Evolutionary conservation across 2,113 vertebrate species (phyloP), one percentile per base, ranked within the genome.

Genomic region (Hemiscyllium ocellatum): DNA sequence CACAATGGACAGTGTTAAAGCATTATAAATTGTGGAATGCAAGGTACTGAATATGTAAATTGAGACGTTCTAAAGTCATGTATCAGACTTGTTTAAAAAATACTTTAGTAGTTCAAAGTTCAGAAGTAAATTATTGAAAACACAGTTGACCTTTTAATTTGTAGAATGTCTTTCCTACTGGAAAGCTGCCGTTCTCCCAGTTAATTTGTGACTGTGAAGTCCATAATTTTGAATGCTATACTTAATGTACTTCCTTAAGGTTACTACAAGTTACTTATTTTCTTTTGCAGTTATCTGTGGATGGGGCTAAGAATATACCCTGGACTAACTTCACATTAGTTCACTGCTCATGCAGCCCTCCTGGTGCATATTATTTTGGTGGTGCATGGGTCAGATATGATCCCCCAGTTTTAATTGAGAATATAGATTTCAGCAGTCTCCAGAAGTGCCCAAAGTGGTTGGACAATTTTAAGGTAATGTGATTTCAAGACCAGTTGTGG

Each of bases 381-480:
- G 22, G 68, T 0, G 78, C 93, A 3, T 96, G 96, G 97, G 72
- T 96, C 24, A 96, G 89, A 56, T 96, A 97, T 2, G 96, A 97
- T 95, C 91, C 50, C 4, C 96, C 96, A 4, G 70, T 96, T 29
- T 94, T 96, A 37, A 56, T 97, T 22, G 89, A 96, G 26, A 52
- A 96, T 24, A 96, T 97, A 15, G 96, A 97, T 69, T 72, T 96
- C 33, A 96, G 95, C 95, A 97, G 96, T 78, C 83, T 96, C 91
- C 96, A 96, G 95, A 95, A 95, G 26, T 96, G 96, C 19, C 96
- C 97, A 12, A 26, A 7, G 13, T 97, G 96, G 96, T 87, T 42
- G 61, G 97, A 97, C 96, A 96, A 96, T 33, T 96, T 96, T 87
- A 97, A 96, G 96, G 96, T 97, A 96, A 65, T 65, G 13, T 61